phyloP scores from a whole-genome alignment of 64 coral and sea anemone genomes.

The Acropora tenuis region DNA sequence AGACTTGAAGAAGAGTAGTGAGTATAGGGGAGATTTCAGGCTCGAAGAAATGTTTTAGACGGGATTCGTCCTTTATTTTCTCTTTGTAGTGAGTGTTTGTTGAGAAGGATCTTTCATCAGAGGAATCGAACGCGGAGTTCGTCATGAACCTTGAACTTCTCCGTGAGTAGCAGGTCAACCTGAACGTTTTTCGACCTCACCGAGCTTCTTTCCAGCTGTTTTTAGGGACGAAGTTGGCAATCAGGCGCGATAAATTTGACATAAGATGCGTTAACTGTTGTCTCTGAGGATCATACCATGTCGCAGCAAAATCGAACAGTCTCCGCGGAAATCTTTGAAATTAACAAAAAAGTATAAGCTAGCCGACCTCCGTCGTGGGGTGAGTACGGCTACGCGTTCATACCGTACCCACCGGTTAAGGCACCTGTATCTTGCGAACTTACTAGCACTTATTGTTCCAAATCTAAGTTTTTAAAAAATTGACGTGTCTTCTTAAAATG shows the following conservation, averaged over 20 bases:
- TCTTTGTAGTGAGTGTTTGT: neutral
- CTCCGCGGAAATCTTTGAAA: neutral
- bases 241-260: neutral
- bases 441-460: too few relatives aligned
- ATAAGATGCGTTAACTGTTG: neutral
- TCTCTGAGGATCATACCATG: neutral
- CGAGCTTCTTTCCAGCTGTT: neutral
- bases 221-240: neutral
- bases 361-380: too few relatives aligned
- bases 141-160: conserved; percentile 74
- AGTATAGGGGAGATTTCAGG: too few relatives aligned
- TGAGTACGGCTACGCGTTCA: too few relatives aligned
- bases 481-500: neutral
- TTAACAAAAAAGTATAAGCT: neutral
- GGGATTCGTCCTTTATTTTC: neutral
- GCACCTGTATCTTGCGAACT: too few relatives aligned
- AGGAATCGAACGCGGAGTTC: neutral
- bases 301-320: neutral
- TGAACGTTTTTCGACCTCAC: neutral
- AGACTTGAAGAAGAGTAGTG: too few relatives aligned
- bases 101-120: neutral
- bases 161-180: conserved; percentile 44
- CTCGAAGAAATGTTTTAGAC: neutral
- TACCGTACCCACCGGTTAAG: too few relatives aligned
- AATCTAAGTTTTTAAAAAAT: too few relatives aligned